Evolutionary conservation across 2,797 vertebrate genomes (phyloP).

Genomic region (Picus viridis): DNA sequence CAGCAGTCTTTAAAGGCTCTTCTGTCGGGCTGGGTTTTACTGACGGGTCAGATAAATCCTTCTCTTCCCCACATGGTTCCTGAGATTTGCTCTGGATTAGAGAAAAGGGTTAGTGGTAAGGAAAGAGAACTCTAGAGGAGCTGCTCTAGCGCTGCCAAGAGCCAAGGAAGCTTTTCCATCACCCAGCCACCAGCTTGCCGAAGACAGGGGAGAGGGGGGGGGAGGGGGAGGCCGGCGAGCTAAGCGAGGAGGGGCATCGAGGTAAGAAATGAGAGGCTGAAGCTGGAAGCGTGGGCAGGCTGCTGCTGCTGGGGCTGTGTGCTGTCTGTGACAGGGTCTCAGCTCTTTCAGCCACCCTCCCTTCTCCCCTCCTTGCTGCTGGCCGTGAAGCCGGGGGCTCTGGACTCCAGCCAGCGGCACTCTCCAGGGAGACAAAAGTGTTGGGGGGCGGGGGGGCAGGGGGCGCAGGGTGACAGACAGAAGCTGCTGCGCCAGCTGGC

Average conservation of each 20-base stretch:
- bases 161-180: constrained; percentile 48
- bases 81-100: constrained; percentile 82
- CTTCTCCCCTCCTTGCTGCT: constrained; percentile 24
- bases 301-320: constrained; percentile 26
- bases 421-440: constrained; percentile 53
- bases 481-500: constrained; percentile 67
- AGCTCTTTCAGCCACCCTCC: constrained; percentile 62
- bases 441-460: not conserved
- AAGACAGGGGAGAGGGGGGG: constrained; percentile 51
- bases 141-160: constrained; percentile 7
- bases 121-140: constrained; percentile 58
- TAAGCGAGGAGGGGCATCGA: constrained; percentile 69
- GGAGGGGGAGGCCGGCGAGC: constrained; percentile 60
- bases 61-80: constrained; percentile 77
- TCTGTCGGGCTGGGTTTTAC: constrained; percentile 71
- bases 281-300: constrained; percentile 67
- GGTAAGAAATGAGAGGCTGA: constrained; percentile 61
- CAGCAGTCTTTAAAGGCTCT: constrained; percentile 74
- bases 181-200: constrained; percentile 62
- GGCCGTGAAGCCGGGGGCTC: constrained; percentile 14
- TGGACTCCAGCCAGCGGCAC: constrained; percentile 29
- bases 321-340: not conserved
- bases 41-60: constrained; percentile 72
- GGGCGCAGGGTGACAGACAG: constrained; percentile 33
- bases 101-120: constrained; percentile 80